Evolutionary conservation across 2,113 vertebrate genomes (phyloP), one percentile per base, ranked within the genome.

Genomic region (Salvelinus fontinalis): DNA sequence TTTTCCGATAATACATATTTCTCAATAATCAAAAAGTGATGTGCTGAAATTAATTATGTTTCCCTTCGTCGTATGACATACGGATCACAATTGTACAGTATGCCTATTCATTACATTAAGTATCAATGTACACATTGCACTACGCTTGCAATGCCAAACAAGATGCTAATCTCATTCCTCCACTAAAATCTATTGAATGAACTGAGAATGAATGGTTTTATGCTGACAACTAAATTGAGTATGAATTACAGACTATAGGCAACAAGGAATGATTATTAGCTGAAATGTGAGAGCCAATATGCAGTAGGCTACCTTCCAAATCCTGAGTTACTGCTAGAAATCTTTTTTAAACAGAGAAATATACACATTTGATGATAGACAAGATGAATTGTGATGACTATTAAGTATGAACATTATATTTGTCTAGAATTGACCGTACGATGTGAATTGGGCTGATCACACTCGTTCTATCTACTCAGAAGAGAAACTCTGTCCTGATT

Each of bases 61-160:
- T 44, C 39, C 39, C 39, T 11, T 9, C 9, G 39, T 44, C 9
- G 39, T 44, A 11, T 44, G 39, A 44, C 2, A 44, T 44, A 44
- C 11, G 39, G 9, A 44, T 44, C 9, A 44, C 39, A 44, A 44
- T 44, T 44, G 39, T 44, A 44, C 54, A 57, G 18, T 57, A 57
- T 20, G 3, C 54, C 54, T 57, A 20, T 5, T 57, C 4, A 57
- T 57, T 57, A 20, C 54, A 20, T 44, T 2, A 57, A 20, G 54
- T 57, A 18, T 4, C 54, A 20, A 57, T 57, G 13, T 57, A 57
- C 54, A 57, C 54, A 44, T 11, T 44, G 9, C 39, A 14, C 76
- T 65, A 73, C 57, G 74, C 54, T 72, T 57, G 18, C 24, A 73
- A 60, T 70, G 73, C 20, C 2, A 18, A 1, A 66, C 7, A 57